A percentile compares a stretch with the other conserved stretches of the same genome.
Conservation (phyloP, 1,140 invertebrate species). For the Helicoverpa armigera region DNA sequence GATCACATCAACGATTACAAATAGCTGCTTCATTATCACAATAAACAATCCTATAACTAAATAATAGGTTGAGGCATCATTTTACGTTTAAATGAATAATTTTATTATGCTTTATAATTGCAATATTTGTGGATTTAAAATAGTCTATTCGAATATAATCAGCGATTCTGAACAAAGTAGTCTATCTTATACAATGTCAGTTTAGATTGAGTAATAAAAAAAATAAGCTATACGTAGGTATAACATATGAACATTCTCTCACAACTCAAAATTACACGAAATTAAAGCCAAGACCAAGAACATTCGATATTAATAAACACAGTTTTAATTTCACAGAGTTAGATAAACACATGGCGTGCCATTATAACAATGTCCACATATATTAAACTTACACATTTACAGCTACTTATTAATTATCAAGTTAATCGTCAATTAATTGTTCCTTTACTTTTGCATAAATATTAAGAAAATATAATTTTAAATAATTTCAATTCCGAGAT, state of each 20-base stretch:
- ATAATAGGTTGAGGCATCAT: conserved; percentile 44
- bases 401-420: conserved; percentile 41
- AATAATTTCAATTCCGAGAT: conserved; percentile 73
- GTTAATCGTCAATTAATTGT: conserved; percentile 60
- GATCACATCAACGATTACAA: conserved; percentile 32
- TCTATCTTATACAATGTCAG: background rate
- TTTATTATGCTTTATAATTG: background rate
- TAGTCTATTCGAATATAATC: background rate
- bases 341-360: conserved; percentile 48
- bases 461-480: conserved; percentile 73
- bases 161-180: background rate
- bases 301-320: conserved; percentile 50
- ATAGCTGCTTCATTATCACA: conserved; percentile 62
- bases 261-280: conserved; percentile 51
- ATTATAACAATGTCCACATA: conserved; percentile 59
- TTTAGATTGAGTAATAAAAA: conserved; percentile 4
- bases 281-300: conserved; percentile 73
- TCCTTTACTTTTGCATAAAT: conserved; percentile 63
- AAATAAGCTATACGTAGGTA: background rate
- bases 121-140: background rate
- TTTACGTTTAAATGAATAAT: background rate
- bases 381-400: conserved; percentile 62
- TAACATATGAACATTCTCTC: no score
- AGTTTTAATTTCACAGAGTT: conserved; percentile 49
- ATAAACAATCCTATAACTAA: conserved; percentile 34